Evolutionary conservation across 1,140 invertebrate genomes (phyloP), one percentile per base, ranked within the genome.

Genomic region (Conopomorpha cramerella): DNA sequence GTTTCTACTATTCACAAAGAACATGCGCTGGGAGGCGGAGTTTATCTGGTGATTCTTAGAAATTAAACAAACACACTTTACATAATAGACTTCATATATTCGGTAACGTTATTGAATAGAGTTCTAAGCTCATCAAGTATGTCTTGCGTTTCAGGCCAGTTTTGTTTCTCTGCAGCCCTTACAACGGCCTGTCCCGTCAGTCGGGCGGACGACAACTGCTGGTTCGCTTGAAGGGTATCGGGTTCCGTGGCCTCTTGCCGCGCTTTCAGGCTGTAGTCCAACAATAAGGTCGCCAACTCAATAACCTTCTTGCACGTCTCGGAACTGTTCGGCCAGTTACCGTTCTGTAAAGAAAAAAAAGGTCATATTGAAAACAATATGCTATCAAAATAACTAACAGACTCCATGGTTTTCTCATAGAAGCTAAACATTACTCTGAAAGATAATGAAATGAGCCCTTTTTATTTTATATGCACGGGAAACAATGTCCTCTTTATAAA

Each of bases 241-340:
- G 91, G 47, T 36, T 78, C 51, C 36, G 58, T 37, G 23, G 53
- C 37, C 48, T 76, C 48, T 63, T 64, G 45, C 15, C 55, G 47
- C 3, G 63, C 64, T 40, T 73, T 61, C 14, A 73, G 34, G 36
- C 71, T 72, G 34, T 49, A 50, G n/a, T 67, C 54, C 3, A 73
- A 37, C n/a, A 78, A 48, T 11, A 45, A 35, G 36, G 55, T 50
- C 1, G 57, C 49, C 8, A 78, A 36, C 17, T 63, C 50, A 10
- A 71, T 51, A 6, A 77, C 74, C 52, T 77, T 68, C 36, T 72
- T 55, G 43, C 79, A 81, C 0, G 64, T 65, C 19, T 71, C 63
- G 3, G 63, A 61, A 48, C 83, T 80, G 45, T 81, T 84, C 14
- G 84, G 66, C 87, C 86, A 89, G 23, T 76, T 68, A 8, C 58